Conservation (phyloP, 2,888 invertebrate species). For the Sicus ferrugineus region DNA sequence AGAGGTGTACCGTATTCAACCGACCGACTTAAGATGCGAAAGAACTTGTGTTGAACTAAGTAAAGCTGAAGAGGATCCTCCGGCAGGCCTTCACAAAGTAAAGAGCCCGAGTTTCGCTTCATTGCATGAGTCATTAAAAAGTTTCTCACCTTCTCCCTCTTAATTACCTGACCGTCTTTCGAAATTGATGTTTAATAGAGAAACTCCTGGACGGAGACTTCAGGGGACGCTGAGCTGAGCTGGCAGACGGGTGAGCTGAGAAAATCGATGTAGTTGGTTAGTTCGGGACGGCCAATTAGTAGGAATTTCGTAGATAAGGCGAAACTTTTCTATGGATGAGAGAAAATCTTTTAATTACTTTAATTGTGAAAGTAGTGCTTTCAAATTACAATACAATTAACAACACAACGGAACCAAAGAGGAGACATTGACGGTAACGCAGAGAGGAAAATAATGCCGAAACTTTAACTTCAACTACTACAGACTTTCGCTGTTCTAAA, state of each 20-base stretch:
- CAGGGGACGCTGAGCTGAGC: neutral
- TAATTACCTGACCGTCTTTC: constrained; percentile 9
- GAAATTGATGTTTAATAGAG: neutral
- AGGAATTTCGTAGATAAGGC: neutral
- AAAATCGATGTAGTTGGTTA: neutral
- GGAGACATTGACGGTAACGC: constrained; percentile 4
- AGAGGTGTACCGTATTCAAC: no score
- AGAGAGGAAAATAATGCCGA: no score
- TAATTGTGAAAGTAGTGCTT: neutral
- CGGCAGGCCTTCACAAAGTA: neutral
- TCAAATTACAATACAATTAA: neutral
- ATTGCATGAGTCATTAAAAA: constrained; percentile 17
- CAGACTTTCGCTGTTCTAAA: no score
- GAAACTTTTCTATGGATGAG: constrained; percentile 1
- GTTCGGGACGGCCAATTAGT: neutral
- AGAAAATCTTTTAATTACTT: constrained; percentile 10
- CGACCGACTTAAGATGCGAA: no score
- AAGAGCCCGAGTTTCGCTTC: neutral
- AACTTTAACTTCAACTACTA: no score
- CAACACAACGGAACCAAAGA: neutral
- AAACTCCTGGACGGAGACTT: neutral
- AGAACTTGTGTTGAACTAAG: no score
- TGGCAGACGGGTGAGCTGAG: no score
- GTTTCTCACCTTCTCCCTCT: constrained; percentile 4
- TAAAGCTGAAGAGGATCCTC: neutral